Evolutionary conservation across 2,113 vertebrate genomes (phyloP), one percentile per base, ranked within the genome.

Genomic region (Chaetops frenatus): DNA sequence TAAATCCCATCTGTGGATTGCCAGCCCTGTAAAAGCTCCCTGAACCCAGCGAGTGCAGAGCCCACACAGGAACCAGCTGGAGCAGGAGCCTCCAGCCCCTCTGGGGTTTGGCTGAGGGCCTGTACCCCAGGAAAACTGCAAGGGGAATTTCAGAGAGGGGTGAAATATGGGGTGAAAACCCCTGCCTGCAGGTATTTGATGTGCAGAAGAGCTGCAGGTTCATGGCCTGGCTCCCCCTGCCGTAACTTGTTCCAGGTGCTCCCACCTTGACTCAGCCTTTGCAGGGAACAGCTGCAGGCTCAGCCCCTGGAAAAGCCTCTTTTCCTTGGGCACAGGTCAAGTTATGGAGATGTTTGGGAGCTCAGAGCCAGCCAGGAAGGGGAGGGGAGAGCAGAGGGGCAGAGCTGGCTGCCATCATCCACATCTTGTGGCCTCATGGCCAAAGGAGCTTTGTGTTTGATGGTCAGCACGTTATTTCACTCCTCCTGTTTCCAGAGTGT

Each of bases 401-500:
- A 53, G 6, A 25, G 48, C 15, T 58, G 65, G 70, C 22, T 56
- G 12, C 45, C 80, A 15, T 5, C 56, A 31, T 10, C 42, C 60
- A 11, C 1, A 0, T 23, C 58, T 56, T 35, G 47, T 54, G 78
- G 50, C 72, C 40, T 65, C 0, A 0, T 61, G 64, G 40, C 36
- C 44, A 45, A 40, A 56, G 58, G 50, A 48, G 5, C 21, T 33
- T 24, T 8, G 45, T 42, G 54, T 27, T 56, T 23, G 33, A 5
- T 44, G 70, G 70, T 36, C 79, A 61, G 25, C 22, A 8, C 3
- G 0, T n/a, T 22, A 15, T 31, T 54, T 62, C 40, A 29, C 44
- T 48, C 12, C 65, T 35, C 31, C 62, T 14, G 14, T n/a, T 35
- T 3, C 51, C 36, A 29, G 40, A 69, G 54, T 20, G 22, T 10